Percentiles rank a stretch among this genome's conserved stretches.
Evolutionary conservation across 2,888 invertebrate genomes (phyloP).

Genomic region (Exocentrus adspersus): DNA sequence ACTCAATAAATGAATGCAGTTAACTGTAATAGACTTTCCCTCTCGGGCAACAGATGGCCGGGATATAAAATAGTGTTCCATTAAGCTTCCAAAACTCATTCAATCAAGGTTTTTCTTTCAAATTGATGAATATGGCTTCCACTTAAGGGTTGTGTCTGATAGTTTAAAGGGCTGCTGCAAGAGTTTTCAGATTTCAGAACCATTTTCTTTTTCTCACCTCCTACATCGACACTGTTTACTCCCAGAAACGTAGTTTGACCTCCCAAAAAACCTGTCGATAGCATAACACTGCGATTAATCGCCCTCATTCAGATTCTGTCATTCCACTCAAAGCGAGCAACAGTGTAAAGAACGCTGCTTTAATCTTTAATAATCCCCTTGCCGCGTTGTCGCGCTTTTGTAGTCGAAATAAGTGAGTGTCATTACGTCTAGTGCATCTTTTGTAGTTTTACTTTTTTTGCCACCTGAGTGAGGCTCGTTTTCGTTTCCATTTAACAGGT

Average conservation of each 20-base stretch:
- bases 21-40: too few species aligned
- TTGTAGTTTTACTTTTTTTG: constrained; percentile 38
- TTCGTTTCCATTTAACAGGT: neutral
- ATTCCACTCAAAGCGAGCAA: constrained; percentile 10
- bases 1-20: too few species aligned
- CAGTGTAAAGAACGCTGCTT: constrained; percentile 16
- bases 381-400: constrained; percentile 43
- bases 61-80: too few species aligned
- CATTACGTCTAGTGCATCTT: constrained; percentile 42
- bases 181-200: too few species aligned
- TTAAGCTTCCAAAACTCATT: too few species aligned
- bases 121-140: too few species aligned
- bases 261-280: neutral
- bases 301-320: neutral
- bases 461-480: constrained; percentile 22
- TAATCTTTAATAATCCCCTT: constrained; percentile 37
- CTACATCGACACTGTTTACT: too few species aligned
- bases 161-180: too few species aligned
- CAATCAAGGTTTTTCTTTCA: too few species aligned
- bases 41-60: too few species aligned
- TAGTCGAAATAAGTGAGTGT: constrained; percentile 43
- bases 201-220: too few species aligned
- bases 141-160: too few species aligned
- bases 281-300: constrained; percentile 2
- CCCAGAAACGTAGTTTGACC: neutral